phyloP scores from a whole-genome alignment of 2,797 vertebrate genomes.

The Gymnocypris eckloni region DNA sequence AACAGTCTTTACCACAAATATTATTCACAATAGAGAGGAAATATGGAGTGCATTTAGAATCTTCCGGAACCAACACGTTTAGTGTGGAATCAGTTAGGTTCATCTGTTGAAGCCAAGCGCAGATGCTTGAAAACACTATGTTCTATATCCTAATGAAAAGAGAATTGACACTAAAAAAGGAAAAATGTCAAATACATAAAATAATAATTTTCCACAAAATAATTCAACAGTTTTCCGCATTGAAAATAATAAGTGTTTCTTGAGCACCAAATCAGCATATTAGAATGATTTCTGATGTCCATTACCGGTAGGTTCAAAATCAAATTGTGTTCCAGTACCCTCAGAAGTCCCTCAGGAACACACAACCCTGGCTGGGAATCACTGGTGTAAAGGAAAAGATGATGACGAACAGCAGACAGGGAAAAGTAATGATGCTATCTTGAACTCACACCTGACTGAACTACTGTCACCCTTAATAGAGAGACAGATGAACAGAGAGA shows the following conservation, averaged over 20 bases:
- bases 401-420: background rate
- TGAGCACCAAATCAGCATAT: background rate
- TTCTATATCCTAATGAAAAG: constrained; percentile 63
- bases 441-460: background rate
- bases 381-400: background rate
- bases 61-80: constrained; percentile 24
- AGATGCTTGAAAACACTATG: constrained; percentile 55
- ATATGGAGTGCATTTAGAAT: background rate
- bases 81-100: constrained; percentile 2
- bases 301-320: background rate
- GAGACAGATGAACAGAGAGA: constrained; percentile 52
- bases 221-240: background rate
- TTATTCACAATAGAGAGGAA: constrained; percentile 20
- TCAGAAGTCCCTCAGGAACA: background rate
- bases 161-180: background rate
- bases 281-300: background rate
- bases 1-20: constrained; percentile 24
- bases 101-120: background rate
- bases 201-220: background rate
- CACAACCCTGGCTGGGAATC: background rate
- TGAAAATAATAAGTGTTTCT: background rate
- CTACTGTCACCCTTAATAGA: constrained; percentile 29
- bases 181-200: background rate
- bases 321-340: background rate
- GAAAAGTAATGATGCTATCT: background rate